phyloP scores from a whole-genome alignment of 1,140 invertebrate genomes.

The Leptinotarsa texana region DNA sequence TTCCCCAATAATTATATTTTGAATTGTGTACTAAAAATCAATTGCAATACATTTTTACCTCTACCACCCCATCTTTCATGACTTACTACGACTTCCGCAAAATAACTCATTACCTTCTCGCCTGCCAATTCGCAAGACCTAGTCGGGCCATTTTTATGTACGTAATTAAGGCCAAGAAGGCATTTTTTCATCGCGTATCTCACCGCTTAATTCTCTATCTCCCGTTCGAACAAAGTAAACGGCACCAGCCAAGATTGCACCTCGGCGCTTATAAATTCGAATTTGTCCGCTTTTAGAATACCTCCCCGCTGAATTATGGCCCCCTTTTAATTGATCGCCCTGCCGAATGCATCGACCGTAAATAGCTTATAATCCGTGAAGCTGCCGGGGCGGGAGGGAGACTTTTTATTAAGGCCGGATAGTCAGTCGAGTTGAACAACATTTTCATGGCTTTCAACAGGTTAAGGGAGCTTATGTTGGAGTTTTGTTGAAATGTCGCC shows the following conservation, averaged over 20 bases:
- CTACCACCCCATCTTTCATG: too few species aligned
- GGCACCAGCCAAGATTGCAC: background rate
- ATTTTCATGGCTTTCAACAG: background rate
- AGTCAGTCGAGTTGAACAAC: background rate
- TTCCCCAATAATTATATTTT: too few species aligned
- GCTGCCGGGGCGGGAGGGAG: background rate
- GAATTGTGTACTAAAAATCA: too few species aligned
- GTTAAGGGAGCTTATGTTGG: background rate
- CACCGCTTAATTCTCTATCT: background rate
- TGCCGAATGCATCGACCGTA: conserved; percentile 1
- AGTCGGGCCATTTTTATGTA: too few species aligned
- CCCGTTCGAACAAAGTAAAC: background rate
- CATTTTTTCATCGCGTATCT: background rate
- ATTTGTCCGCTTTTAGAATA: background rate
- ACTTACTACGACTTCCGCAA: too few species aligned
- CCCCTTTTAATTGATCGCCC: conserved; percentile 2
- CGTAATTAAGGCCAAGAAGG: background rate
- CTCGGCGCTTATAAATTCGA: background rate
- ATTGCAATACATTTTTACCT: too few species aligned
- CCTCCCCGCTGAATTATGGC: background rate
- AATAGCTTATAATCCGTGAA: conserved; percentile 8
- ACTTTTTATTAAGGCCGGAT: conserved; percentile 8
- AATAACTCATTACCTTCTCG: too few species aligned
- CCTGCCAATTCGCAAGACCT: too few species aligned
- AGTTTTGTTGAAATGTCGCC: background rate